Conservation (phyloP, 1,140 invertebrate genomes). For the Tribolium castaneum region DNA sequence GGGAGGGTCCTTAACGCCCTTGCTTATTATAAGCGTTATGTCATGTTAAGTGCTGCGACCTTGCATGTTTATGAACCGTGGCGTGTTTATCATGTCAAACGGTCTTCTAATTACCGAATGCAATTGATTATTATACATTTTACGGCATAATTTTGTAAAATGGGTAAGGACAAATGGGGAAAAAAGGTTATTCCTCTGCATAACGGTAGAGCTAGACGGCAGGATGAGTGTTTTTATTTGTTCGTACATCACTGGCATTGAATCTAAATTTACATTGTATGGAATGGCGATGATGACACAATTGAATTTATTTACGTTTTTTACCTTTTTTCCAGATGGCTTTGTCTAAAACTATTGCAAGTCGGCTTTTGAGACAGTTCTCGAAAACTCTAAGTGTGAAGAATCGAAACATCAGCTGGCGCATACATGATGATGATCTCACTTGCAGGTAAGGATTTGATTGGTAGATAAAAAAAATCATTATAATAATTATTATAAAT, state of each 20-base stretch:
- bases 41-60: conserved; percentile 11
- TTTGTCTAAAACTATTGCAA: conserved; percentile 27
- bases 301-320: conserved; percentile 16
- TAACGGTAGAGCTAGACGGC: conserved; percentile 11
- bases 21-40: conserved; percentile 15
- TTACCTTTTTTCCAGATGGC: conserved; percentile 42
- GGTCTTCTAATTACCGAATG: conserved; percentile 27
- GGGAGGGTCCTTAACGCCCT: neutral
- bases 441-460: conserved; percentile 45
- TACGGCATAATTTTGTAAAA: conserved; percentile 14
- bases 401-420: neutral
- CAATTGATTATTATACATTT: conserved; percentile 31
- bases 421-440: conserved; percentile 50
- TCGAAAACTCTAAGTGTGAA: conserved; percentile 25
- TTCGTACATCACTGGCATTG: conserved; percentile 5
- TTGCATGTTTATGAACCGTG: conserved; percentile 13
- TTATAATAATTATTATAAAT: neutral
- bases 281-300: neutral
- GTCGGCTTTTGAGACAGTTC: conserved; percentile 26
- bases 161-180: conserved; percentile 7
- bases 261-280: conserved; percentile 7
- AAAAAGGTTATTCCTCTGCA: conserved; percentile 26
- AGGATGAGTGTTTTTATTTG: conserved; percentile 12
- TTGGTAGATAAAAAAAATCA: neutral
- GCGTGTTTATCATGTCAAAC: conserved; percentile 28